A percentile compares a stretch with the other conserved stretches of the same genome.
Evolutionary conservation across 2,797 vertebrate genomes (phyloP).

Genomic region (Chiloscyllium punctatum): DNA sequence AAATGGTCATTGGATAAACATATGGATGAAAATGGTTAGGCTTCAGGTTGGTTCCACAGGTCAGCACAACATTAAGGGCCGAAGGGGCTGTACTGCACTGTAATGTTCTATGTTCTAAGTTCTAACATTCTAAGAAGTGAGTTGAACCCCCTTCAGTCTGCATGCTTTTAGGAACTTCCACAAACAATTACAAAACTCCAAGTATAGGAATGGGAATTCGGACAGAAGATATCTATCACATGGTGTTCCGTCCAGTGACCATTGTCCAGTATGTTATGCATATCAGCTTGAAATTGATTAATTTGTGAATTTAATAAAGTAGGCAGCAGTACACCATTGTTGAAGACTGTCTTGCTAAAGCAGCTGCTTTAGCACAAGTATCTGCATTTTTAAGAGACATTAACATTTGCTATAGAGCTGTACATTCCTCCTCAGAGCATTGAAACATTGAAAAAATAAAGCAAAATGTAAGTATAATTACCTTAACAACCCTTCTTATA

Average conservation of each 20-base stretch:
- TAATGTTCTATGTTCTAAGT: too few relatives aligned
- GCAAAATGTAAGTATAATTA: background rate
- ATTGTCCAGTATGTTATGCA: background rate
- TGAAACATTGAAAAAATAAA: background rate
- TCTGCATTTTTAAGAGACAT: background rate
- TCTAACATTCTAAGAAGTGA: background rate
- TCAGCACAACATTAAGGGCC: too few relatives aligned
- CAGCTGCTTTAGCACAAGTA: background rate
- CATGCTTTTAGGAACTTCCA: background rate
- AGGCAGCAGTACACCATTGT: background rate
- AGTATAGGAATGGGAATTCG: background rate
- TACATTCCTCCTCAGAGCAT: background rate
- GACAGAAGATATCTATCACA: background rate
- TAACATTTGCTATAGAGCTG: background rate
- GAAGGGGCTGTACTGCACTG: too few relatives aligned
- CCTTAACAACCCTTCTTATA: background rate
- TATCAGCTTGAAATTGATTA: background rate
- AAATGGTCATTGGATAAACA: too few relatives aligned
- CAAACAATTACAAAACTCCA: background rate
- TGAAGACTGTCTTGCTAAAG: background rate
- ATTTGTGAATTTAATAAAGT: background rate
- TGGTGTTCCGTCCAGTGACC: background rate
- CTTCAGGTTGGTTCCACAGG: too few relatives aligned
- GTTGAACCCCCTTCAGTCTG: background rate
- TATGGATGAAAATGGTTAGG: too few relatives aligned